Evolutionary conservation across 2,113 vertebrate species (phyloP).

Genomic region (Neodontobutis hainanensis): DNA sequence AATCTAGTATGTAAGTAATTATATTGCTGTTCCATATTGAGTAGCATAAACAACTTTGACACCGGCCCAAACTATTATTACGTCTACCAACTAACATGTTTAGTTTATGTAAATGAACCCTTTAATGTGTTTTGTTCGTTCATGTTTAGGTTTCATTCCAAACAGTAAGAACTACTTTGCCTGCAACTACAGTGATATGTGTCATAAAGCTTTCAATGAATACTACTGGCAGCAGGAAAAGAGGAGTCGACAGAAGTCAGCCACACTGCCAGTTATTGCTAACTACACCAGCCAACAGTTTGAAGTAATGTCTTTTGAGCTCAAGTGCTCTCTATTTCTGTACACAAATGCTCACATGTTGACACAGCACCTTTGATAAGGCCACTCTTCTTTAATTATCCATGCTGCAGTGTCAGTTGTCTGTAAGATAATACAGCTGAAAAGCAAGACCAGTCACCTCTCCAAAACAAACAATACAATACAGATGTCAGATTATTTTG

Average conservation of each 20-base stretch:
- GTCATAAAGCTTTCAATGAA: slow-evolving; percentile 65
- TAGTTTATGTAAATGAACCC: neutral
- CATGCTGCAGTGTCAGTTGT: slow-evolving; percentile 52
- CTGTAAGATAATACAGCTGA: slow-evolving; percentile 34
- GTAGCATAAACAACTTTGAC: neutral
- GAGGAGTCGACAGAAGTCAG: slow-evolving; percentile 16
- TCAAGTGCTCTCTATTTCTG: slow-evolving; percentile 7
- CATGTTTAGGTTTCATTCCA: slow-evolving; percentile 75
- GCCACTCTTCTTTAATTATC: slow-evolving; percentile 60
- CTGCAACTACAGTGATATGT: slow-evolving; percentile 73
- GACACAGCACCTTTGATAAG: slow-evolving; percentile 15
- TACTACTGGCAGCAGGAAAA: slow-evolving; percentile 57
- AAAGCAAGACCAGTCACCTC: slow-evolving; percentile 12
- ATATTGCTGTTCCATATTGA: neutral
- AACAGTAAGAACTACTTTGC: slow-evolving; percentile 78
- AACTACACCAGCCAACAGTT: slow-evolving; percentile 22
- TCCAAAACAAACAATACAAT: slow-evolving; percentile 19
- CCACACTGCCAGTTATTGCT: slow-evolving; percentile 16
- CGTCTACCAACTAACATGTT: neutral
- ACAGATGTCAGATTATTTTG: slow-evolving; percentile 10
- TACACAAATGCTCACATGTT: slow-evolving; percentile 13
- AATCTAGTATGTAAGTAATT: too few species aligned
- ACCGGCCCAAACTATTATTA: too few species aligned
- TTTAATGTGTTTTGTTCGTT: slow-evolving; percentile 4
- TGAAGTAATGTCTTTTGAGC: slow-evolving; percentile 42